Evolutionary conservation across 1,140 invertebrate species (phyloP).

Genomic region (Wasmannia auropunctata): DNA sequence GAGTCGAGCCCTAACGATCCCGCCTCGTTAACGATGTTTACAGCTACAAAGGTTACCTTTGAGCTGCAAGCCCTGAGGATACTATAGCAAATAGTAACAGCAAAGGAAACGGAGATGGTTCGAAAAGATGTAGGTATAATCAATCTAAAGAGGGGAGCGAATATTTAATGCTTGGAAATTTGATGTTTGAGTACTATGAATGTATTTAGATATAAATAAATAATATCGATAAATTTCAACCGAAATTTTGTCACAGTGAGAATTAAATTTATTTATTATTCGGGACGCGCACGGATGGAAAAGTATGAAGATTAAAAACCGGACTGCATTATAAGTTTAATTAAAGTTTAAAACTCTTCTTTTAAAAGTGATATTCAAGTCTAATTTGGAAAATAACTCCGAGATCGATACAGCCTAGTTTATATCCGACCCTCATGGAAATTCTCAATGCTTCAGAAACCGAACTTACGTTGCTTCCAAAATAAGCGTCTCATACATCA

Average conservation of each 20-base stretch:
- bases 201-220: background rate
- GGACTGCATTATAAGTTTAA: background rate
- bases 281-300: background rate
- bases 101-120: background rate
- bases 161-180: background rate
- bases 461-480: background rate
- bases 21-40: constrained; percentile 17
- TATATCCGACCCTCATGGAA: background rate
- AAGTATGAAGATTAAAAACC: background rate
- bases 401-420: background rate
- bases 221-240: background rate
- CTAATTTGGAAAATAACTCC: background rate
- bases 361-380: background rate
- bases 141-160: background rate
- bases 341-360: background rate
- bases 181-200: background rate
- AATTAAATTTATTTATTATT: constrained; percentile 1
- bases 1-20: constrained; percentile 19
- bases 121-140: background rate
- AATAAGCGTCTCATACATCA: constrained; percentile 42
- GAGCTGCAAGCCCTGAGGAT: background rate
- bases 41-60: constrained; percentile 20
- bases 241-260: background rate
- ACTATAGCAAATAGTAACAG: background rate
- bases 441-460: background rate